Evolutionary conservation across 2,888 invertebrate genomes (phyloP), one percentile per base, ranked within the genome.

Genomic region (Calliphora vomitoria): DNA sequence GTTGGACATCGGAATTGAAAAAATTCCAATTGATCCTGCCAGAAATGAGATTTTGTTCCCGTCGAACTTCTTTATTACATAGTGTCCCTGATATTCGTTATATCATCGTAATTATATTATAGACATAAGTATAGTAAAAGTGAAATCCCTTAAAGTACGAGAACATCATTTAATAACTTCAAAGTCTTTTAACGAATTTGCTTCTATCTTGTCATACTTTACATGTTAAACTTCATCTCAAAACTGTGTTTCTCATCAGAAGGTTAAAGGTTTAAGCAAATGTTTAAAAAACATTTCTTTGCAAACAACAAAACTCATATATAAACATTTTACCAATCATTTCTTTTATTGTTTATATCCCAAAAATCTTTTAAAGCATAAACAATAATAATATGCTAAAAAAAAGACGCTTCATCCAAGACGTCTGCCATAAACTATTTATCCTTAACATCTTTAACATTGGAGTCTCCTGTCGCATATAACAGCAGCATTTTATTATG

Each of bases 391-490:
- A 44, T 64, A 69, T 78, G 53, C 41, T 78, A 41, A 18, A 31
- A 18, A 50, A 55, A 20, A 64, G 35, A 38, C 50, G 68, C 11
- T 18, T 53, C 68, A 69, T 47, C 15, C 35, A 60, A 78, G 10
- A 69, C 50, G 53, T 68, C 75, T 79, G 71, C 74, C 68, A 60
- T 66, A 69, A 69, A 74, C 72, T 38, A 79, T 79, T 68, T 83
- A 76, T 86, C 83, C 82, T 82, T 72, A 47, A 66, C 71, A 62
- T 82, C 41, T 81, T 75, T 31, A 55, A 44, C 76, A 72, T 66
- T 76, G 50, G 6, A 15, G 25, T 71, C 75, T 71, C 47, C 75
- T 69, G 69, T 68, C 62, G 20, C 50, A 60, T 76, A 66, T 50
- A 41, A 62, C 79, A 78, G 18, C 78, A 64, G 50, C 68, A 75